Evolutionary conservation across 1,140 invertebrate genomes (phyloP), one percentile per base, ranked within the genome.

Genomic region (Sweltsa coloradensis): DNA sequence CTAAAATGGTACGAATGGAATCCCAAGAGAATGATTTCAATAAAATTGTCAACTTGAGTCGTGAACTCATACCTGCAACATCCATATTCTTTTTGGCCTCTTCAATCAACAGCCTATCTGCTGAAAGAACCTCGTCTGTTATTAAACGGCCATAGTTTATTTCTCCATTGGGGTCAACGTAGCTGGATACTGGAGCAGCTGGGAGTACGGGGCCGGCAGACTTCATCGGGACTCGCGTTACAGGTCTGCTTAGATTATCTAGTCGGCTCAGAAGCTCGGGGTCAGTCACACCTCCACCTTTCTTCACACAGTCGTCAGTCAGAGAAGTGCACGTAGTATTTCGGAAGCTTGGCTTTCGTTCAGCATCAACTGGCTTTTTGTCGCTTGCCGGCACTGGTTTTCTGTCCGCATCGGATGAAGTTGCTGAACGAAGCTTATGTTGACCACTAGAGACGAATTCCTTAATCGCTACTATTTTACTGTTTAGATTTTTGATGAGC

Each of bases 11-110:
- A n/a, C n/a, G n/a, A n/a, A n/a, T n/a, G n/a, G n/a, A n/a, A n/a
- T n/a, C n/a, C n/a, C n/a, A n/a, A n/a, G n/a, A n/a, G n/a, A n/a
- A n/a, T n/a, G n/a, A n/a, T n/a, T n/a, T n/a, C n/a, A n/a, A n/a
- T n/a, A n/a, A n/a, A n/a, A n/a, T n/a, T n/a, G n/a, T n/a, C n/a
- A n/a, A n/a, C n/a, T n/a, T n/a, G n/a, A n/a, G n/a, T n/a, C n/a
- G n/a, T n/a, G n/a, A n/a, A n/a, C n/a, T n/a, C n/a, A n/a, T 67
- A 78, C 78, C 89, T 42, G 90, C 89, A 36, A 92, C 79, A 73
- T 92, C 86, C 65, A 83, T 75, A 48, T 79, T 79, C 52, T 81
- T 78, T 57, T 88, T 89, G 11, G 85, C 87, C 43, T 79, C 74
- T 57, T 87, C 78, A 16, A 92, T 72, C 19, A 94, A 63, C 34